phyloP scores from a whole-genome alignment of 2,797 vertebrate species.

The Acanthiza pusilla region DNA sequence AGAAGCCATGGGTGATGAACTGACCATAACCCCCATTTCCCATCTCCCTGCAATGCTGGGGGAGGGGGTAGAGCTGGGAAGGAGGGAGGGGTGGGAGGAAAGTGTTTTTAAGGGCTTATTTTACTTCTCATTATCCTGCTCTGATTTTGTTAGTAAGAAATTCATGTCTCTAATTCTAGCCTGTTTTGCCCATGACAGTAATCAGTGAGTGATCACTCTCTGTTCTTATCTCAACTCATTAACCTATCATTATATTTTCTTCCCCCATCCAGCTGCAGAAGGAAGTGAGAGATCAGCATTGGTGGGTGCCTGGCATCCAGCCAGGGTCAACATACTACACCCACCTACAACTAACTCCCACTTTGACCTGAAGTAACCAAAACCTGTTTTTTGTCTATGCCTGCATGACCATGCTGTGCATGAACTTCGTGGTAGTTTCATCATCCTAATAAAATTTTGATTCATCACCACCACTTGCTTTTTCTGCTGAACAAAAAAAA shows the following conservation, averaged over 20 bases:
- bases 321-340: neutral
- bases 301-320: neutral
- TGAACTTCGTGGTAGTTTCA: neutral
- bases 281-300: rapidly evolving
- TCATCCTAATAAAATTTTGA: neutral
- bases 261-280: neutral
- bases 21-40: neutral
- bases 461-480: neutral
- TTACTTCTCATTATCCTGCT: neutral
- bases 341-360: neutral
- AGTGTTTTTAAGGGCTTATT: neutral
- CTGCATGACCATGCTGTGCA: neutral
- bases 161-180: neutral
- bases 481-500: neutral
- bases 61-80: neutral
- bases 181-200: neutral
- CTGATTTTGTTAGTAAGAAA: neutral
- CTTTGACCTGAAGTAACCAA: neutral
- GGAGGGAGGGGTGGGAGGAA: rapidly evolving
- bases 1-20: neutral
- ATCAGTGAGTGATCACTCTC: neutral
- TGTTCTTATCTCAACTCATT: neutral
- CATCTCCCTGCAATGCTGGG: neutral
- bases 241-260: neutral
- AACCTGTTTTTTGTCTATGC: neutral